Percentiles rank a stretch among this genome's conserved stretches.
These are phyloP conservation scores for Rutilus rutilus DNA, from an alignment of 2,113 vertebrate genomes.

Conservation along the genomic window DNA sequence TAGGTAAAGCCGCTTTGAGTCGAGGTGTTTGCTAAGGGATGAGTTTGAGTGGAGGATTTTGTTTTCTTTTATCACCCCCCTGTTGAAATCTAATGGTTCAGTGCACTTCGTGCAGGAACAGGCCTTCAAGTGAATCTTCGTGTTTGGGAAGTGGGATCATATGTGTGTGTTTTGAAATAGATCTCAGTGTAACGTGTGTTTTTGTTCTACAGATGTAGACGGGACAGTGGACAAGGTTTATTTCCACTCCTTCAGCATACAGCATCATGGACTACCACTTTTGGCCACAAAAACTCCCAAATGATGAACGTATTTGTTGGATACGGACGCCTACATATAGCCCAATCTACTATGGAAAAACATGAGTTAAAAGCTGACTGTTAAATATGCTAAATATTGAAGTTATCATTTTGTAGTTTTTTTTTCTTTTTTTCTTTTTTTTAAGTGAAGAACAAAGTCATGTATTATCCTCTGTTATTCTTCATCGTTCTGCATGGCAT, in stretches of 20 bases:
- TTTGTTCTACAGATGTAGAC: constrained; percentile 19
- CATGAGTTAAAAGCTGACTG: constrained; percentile 14
- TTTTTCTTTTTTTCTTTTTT: no score
- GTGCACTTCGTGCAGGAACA: neutral
- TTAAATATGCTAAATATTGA: neutral
- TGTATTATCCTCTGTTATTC: constrained; percentile 63
- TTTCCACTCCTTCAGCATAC: neutral
- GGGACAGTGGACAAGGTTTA: neutral
- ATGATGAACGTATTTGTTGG: constrained; percentile 60
- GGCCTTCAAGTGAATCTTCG: neutral
- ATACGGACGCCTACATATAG: constrained; percentile 72
- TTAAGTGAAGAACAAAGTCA: constrained; percentile 53
- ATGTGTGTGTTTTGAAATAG: neutral
- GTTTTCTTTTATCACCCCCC: neutral
- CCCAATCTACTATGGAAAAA: neutral
- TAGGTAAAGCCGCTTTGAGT: neutral
- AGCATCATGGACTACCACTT: constrained; percentile 66
- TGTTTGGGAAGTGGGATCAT: constrained; percentile 16
- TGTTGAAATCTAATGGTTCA: neutral
- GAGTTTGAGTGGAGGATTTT: constrained; percentile 2
- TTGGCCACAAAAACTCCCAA: constrained; percentile 57
- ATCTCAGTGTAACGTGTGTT: neutral
- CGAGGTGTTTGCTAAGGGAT: neutral
- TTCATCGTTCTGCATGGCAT: constrained; percentile 64
- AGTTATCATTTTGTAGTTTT: neutral